phyloP scores from a whole-genome alignment of 2,113 vertebrate genomes.

The Macheiramphus alcinus region DNA sequence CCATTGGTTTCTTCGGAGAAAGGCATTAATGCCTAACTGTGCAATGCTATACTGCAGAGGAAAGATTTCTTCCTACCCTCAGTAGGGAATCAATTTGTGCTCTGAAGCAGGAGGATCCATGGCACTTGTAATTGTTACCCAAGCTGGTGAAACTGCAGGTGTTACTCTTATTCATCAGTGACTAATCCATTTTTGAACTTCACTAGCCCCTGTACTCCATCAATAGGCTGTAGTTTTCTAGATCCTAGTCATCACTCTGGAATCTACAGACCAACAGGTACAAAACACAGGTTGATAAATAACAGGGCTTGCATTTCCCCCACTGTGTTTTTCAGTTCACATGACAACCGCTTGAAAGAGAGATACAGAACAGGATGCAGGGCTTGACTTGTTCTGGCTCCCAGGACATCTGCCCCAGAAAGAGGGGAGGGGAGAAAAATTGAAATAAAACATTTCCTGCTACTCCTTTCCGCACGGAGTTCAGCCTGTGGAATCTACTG shows the following conservation, averaged over 20 bases:
- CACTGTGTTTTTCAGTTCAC: slow-evolving; percentile 22
- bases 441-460: slow-evolving; percentile 9
- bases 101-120: not conserved
- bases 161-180: slow-evolving; percentile 32
- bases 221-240: slow-evolving; percentile 3
- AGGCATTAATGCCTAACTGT: not conserved
- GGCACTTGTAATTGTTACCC: not conserved
- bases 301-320: not conserved
- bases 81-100: not conserved
- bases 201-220: not conserved
- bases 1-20: not conserved
- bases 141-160: slow-evolving; percentile 19
- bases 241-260: slow-evolving; percentile 15
- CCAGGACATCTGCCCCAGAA: not conserved
- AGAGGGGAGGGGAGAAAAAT: not conserved
- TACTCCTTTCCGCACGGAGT: slow-evolving; percentile 5
- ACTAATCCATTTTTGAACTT: slow-evolving; percentile 38
- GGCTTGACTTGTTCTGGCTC: not conserved
- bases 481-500: slow-evolving; percentile 17
- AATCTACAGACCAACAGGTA: not conserved
- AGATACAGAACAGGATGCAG: not conserved
- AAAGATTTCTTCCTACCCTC: not conserved
- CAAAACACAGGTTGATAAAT: slow-evolving; percentile 38
- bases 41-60: not conserved
- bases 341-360: not conserved